phyloP scores from a whole-genome alignment of 2,888 invertebrate genomes.

The Aradus depressus region DNA sequence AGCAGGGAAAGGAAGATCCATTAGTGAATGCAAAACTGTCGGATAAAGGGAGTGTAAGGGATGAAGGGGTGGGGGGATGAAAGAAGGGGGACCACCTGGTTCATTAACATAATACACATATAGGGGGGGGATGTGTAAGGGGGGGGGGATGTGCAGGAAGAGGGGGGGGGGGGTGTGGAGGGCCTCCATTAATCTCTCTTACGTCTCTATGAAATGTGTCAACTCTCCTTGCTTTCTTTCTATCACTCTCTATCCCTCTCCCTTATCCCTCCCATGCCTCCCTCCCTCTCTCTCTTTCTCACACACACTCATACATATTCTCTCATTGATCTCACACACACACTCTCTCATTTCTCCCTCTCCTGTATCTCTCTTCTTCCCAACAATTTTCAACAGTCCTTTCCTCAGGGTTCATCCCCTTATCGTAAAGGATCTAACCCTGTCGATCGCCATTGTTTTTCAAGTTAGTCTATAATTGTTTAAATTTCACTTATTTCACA shows the following conservation, averaged over 20 bases:
- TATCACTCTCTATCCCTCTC: constrained; percentile 28
- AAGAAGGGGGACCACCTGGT: too few species aligned
- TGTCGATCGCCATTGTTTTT: too few species aligned
- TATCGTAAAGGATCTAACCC: too few species aligned
- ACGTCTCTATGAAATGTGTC: constrained; percentile 27
- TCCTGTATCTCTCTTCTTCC: background rate
- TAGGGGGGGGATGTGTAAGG: background rate
- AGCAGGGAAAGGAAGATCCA: too few species aligned
- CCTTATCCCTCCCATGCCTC: constrained; percentile 27
- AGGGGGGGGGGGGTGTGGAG: too few species aligned
- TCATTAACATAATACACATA: constrained; percentile 9
- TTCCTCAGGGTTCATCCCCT: too few species aligned
- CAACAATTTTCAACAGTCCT: too few species aligned
- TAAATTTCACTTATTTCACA: too few species aligned
- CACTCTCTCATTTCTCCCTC: background rate
- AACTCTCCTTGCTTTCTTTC: constrained; percentile 9
- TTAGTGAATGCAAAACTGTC: too few species aligned
- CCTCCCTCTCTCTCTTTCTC: constrained; percentile 18
- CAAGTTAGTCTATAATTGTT: too few species aligned
- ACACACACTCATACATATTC: constrained; percentile 25
- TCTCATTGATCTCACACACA: constrained; percentile 30
- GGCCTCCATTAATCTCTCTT: constrained; percentile 26
- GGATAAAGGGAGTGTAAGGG: too few species aligned
- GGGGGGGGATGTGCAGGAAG: background rate
- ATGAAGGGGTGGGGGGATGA: too few species aligned